Conservation (phyloP, 1,140 invertebrate species). For the Euura lappo region DNA sequence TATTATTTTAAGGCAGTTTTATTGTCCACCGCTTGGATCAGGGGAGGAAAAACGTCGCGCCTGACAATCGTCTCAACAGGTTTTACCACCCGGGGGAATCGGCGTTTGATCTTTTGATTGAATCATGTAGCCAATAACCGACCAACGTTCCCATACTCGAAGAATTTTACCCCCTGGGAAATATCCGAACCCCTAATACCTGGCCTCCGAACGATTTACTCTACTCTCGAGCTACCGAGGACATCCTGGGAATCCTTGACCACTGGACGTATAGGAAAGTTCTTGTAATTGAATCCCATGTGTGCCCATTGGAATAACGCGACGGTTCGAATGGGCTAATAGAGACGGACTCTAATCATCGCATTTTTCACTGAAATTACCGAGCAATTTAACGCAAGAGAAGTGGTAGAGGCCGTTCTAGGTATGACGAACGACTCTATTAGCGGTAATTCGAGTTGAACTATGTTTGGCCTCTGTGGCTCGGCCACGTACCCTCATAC, state of each 20-base stretch:
- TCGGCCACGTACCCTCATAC: slow-evolving; percentile 20
- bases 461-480: slow-evolving; percentile 39
- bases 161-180: slow-evolving; percentile 32
- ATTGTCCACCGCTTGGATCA: background rate
- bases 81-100: background rate
- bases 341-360: slow-evolving; percentile 27
- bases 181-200: slow-evolving; percentile 35
- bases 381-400: slow-evolving; percentile 32
- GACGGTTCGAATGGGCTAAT: background rate
- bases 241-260: background rate
- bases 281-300: too few relatives aligned
- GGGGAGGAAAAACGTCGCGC: background rate
- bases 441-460: slow-evolving; percentile 38
- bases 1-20: background rate
- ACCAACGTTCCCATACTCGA: slow-evolving; percentile 33
- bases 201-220: background rate
- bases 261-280: background rate
- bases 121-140: slow-evolving; percentile 43
- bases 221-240: background rate
- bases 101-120: slow-evolving; percentile 42
- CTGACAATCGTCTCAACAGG: slow-evolving; percentile 3
- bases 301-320: background rate
- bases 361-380: slow-evolving; percentile 41
- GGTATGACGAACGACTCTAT: slow-evolving; percentile 37
- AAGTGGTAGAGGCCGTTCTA: background rate